A percentile compares a stretch with the other conserved stretches of the same genome.
These are phyloP conservation scores for Uloborus plumipes DNA, from an alignment of 2,888 invertebrate genomes.

Conservation along the genomic window DNA sequence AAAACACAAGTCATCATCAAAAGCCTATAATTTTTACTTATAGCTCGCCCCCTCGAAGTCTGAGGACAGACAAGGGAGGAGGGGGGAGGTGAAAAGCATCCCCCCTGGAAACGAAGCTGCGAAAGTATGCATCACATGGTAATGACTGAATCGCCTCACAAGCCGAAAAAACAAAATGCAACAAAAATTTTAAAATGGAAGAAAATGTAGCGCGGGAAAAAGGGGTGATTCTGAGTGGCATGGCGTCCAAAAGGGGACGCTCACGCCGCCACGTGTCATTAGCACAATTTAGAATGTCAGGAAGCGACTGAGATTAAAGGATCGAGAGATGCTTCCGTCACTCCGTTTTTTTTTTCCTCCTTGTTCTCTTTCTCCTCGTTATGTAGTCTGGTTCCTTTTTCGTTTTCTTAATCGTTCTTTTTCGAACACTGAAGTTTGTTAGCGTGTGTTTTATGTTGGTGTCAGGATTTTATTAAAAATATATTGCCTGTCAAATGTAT, in stretches of 20 bases:
- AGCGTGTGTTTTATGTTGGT: too few relatives aligned
- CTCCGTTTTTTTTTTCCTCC: not conserved
- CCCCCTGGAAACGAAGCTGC: slow-evolving; percentile 18
- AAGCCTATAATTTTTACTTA: slow-evolving; percentile 15
- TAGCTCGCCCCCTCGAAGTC: slow-evolving; percentile 29
- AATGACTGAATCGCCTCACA: slow-evolving; percentile 50
- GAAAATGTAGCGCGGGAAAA: slow-evolving; percentile 35
- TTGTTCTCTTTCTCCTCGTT: slow-evolving; percentile 10
- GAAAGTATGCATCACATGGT: slow-evolving; percentile 59
- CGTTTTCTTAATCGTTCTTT: slow-evolving; percentile 8
- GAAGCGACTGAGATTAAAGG: slow-evolving; percentile 59
- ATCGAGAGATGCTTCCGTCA: slow-evolving; percentile 18
- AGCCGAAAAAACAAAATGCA: slow-evolving; percentile 38
- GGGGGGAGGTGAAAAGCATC: not conserved
- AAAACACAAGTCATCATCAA: too few relatives aligned
- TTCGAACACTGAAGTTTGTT: not conserved
- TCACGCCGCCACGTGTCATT: slow-evolving; percentile 58
- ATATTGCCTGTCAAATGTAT: too few relatives aligned
- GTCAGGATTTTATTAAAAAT: too few relatives aligned
- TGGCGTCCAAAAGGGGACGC: slow-evolving; percentile 45
- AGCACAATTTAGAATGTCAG: slow-evolving; percentile 64
- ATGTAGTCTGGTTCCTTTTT: slow-evolving; percentile 12
- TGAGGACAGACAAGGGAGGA: not conserved
- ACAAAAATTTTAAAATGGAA: slow-evolving; percentile 30
- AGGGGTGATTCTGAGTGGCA: slow-evolving; percentile 39